Conservation (phyloP, 2,797 vertebrate species). For the Sebastes variabilis region DNA sequence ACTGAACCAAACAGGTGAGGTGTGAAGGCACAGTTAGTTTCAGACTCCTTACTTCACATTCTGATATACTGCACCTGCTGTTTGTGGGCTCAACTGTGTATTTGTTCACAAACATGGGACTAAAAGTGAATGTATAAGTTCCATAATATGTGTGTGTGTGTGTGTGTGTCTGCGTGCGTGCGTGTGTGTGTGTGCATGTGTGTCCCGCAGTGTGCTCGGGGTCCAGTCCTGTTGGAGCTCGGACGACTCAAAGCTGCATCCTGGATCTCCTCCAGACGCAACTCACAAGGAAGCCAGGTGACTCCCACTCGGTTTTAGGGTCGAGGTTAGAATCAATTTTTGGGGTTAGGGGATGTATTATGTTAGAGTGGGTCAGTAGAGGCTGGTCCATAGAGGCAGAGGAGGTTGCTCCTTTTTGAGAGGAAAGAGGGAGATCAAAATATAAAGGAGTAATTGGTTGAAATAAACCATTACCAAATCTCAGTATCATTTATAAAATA, state of each 20-base stretch:
- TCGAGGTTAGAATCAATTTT: neutral
- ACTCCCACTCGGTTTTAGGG: neutral
- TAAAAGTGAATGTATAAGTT: neutral
- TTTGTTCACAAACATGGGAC: neutral
- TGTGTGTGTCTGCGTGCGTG: too few species aligned
- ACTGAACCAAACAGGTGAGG: neutral
- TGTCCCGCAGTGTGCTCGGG: constrained; percentile 88
- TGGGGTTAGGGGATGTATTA: neutral
- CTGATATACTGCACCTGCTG: neutral
- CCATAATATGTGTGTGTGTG: neutral
- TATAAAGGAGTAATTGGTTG: too few species aligned
- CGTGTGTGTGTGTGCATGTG: neutral
- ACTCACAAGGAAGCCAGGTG: constrained; percentile 89
- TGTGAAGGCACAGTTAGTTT: neutral
- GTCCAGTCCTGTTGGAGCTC: constrained; percentile 90
- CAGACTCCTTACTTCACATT: neutral
- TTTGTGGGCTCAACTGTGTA: neutral
- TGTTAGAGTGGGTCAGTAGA: neutral
- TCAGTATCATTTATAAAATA: too few species aligned
- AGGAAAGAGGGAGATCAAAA: too few species aligned
- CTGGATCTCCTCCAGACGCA: constrained; percentile 88
- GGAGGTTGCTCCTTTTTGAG: too few species aligned
- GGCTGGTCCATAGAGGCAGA: too few species aligned
- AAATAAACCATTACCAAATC: too few species aligned
- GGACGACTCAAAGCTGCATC: constrained; percentile 91